Evolutionary conservation across 2,113 vertebrate species (phyloP), one percentile per base, ranked within the genome.

Genomic region (Brachypodius melanocephalos): DNA sequence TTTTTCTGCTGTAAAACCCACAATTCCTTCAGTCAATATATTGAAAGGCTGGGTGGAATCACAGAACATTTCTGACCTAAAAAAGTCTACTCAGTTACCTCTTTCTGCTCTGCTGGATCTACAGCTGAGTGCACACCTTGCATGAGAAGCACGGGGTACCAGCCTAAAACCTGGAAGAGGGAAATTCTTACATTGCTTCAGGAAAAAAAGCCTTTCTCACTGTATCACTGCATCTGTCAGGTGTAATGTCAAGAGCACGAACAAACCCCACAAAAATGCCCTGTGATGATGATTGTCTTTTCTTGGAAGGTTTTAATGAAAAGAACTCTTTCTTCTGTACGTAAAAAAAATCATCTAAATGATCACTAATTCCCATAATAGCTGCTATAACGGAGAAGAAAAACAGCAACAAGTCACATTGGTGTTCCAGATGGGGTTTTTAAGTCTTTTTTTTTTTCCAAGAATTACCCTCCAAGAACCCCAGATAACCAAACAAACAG

Each of bases 361-460:
- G 8, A 58, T 12, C 71, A 26, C 10, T 46, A 66, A 82, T 40
- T 72, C 52, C 36, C 28, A 29, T 36, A 81, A 78, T 14, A 46
- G 66, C 45, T 68, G n/a, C 43, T 82, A 43, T 59, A 57, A 63
- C 5, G 8, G 46, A 86, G 38, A 92, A 76, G 28, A 82, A 14
- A 58, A 38, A 48, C 8, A 49, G 51, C 24, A 80, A 67, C 74
- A 79, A 76, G 58, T 42, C 58, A 17, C 31, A 51, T 43, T 43
- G 57, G 21, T 9, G 8, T 34, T 51, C 32, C 49, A 58, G 17
- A 48, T 29, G 26, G 8, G 46, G 0, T 21, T 54, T 80, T 52
- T 46, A 46, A 5, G 0, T 8, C 8, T 36, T n/a, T 46, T 36
- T n/a, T 46, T 42, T 25, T 8, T 1, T 4, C 14, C 28, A 61